Evolutionary conservation across 2,888 invertebrate genomes (phyloP).

Genomic region (Germaria angustata): DNA sequence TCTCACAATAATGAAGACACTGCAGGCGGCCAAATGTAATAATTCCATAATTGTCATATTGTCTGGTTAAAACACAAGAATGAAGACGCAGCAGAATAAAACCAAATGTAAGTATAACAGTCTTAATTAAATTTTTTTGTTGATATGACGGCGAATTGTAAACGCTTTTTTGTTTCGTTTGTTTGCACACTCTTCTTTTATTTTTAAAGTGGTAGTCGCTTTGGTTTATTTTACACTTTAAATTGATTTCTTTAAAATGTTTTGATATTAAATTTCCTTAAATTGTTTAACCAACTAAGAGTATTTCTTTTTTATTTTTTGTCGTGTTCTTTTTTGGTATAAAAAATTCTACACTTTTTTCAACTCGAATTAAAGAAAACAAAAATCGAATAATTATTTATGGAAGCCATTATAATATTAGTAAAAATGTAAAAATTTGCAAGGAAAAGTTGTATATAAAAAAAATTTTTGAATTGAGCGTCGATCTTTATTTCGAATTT

Average conservation of each 20-base stretch:
- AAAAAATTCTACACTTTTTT: not conserved
- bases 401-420: no score
- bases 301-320: not conserved
- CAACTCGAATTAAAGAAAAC: no score
- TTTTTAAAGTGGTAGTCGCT: not conserved
- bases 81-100: not conserved
- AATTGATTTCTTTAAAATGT: not conserved
- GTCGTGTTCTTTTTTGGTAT: not conserved
- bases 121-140: not conserved
- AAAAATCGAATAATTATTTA: no score
- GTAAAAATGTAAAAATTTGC: no score
- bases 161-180: not conserved
- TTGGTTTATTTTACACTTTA: not conserved
- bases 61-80: not conserved
- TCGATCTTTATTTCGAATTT: no score
- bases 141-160: not conserved
- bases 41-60: slow-evolving; percentile 44
- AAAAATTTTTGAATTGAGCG: no score
- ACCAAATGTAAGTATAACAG: not conserved
- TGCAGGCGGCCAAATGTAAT: slow-evolving; percentile 48
- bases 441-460: no score
- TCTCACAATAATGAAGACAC: slow-evolving; percentile 30
- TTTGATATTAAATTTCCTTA: slow-evolving; percentile 5
- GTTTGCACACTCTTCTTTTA: not conserved
- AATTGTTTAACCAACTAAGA: slow-evolving; percentile 2